phyloP scores from a whole-genome alignment of 2,113 vertebrate species.

The Clarias batrachus region DNA sequence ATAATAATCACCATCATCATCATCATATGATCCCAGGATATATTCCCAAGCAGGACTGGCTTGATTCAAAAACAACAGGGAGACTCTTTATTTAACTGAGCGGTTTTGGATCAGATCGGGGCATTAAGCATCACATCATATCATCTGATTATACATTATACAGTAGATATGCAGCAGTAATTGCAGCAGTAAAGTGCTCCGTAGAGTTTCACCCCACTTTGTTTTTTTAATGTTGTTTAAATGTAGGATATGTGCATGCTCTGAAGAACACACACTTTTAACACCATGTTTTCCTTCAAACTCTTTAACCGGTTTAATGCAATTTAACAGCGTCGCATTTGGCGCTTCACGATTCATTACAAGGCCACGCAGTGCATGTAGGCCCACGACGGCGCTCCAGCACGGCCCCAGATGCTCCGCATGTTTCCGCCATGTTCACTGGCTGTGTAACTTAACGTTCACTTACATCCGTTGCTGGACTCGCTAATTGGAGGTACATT shows the following conservation, averaged over 20 bases:
- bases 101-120: not conserved
- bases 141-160: not conserved
- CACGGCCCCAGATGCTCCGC: slow-evolving; percentile 54
- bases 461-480: slow-evolving; percentile 31
- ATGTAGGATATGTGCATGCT: slow-evolving; percentile 9
- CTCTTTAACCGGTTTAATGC: slow-evolving; percentile 54
- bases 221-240: slow-evolving; percentile 17
- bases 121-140: not conserved
- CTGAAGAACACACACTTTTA: slow-evolving; percentile 1
- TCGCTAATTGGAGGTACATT: slow-evolving; percentile 29
- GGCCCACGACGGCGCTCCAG: not conserved
- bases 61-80: not conserved
- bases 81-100: not conserved
- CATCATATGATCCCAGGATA: not conserved
- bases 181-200: not conserved
- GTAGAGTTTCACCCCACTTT: not conserved
- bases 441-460: slow-evolving; percentile 50
- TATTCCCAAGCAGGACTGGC: not conserved
- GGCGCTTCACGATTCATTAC: slow-evolving; percentile 55
- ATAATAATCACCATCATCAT: not conserved
- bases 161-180: not conserved
- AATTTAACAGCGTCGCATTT: slow-evolving; percentile 61
- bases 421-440: slow-evolving; percentile 56
- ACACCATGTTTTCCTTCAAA: slow-evolving; percentile 17
- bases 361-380: slow-evolving; percentile 24